Evolutionary conservation across 2,797 vertebrate species (phyloP).

Genomic region (Hippocampus kuda): DNA sequence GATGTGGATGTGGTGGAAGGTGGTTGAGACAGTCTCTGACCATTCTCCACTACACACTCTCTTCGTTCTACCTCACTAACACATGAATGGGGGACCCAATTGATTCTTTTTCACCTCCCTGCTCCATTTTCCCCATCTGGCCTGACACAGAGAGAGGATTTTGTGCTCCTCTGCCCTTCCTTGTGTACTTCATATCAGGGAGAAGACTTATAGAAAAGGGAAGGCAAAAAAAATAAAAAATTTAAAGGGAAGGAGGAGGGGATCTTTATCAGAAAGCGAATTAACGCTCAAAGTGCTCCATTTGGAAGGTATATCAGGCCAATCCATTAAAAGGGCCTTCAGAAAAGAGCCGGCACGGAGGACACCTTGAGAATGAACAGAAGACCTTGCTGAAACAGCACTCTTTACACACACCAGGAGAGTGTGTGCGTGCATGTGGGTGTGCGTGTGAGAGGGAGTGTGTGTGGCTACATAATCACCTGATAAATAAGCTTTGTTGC

Average conservation of each 20-base stretch:
- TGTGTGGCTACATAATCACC: conserved; percentile 72
- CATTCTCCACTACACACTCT: conserved; percentile 80
- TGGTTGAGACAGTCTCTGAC: conserved; percentile 79
- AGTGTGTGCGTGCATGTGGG: conserved; percentile 20
- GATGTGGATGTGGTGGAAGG: conserved; percentile 28
- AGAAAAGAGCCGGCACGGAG: conserved; percentile 87
- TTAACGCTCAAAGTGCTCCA: conserved; percentile 99
- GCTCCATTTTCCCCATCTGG: conserved; percentile 60
- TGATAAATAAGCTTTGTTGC: conserved; percentile 82
- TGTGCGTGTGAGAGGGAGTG: conserved; percentile 23
- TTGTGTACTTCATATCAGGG: conserved; percentile 96
- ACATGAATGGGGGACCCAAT: conserved; percentile 98
- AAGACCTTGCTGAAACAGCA: conserved; percentile 99
- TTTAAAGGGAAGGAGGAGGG: conserved; percentile 70
- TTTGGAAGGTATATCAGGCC: conserved; percentile 99
- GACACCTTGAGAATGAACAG: conserved; percentile 99
- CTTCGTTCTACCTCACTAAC: conserved; percentile 73
- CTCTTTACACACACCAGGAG: conserved; percentile 64
- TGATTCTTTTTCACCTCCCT: conserved; percentile 79
- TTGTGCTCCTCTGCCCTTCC: conserved; percentile 96
- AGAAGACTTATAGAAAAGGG: conserved; percentile 95
- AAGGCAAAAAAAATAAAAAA: conserved; percentile 57
- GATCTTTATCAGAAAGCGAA: conserved; percentile 99
- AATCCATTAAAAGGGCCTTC: conserved; percentile 97
- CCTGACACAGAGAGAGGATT: conserved; percentile 77